Evolutionary conservation across 2,113 vertebrate genomes (phyloP).

Genomic region (Hyperoodon ampullatus): DNA sequence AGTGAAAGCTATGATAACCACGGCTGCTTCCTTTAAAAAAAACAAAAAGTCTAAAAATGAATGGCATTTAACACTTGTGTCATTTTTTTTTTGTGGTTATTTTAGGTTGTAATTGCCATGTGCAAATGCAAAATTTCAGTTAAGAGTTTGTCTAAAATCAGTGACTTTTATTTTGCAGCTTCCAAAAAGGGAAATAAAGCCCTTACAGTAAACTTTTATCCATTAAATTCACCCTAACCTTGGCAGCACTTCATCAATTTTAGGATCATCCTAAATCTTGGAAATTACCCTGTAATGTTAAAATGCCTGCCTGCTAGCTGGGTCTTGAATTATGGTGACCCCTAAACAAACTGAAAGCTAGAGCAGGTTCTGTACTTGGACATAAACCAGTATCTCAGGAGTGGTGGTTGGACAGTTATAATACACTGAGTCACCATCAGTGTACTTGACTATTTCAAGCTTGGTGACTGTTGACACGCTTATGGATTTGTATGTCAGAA

Average conservation of each 20-base stretch:
- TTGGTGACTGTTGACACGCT: not conserved
- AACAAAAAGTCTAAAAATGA: not conserved
- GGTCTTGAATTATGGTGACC: conserved; percentile 31
- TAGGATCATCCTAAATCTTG: conserved; percentile 49
- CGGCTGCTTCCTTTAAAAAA: not conserved
- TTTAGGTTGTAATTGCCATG: not conserved
- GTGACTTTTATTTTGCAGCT: not conserved
- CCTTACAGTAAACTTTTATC: not conserved
- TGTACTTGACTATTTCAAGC: conserved; percentile 38
- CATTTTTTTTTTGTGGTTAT: not conserved
- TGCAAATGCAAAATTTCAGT: not conserved
- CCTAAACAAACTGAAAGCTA: not conserved
- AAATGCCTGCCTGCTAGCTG: not conserved
- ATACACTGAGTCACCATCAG: not conserved
- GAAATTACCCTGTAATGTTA: conserved; percentile 21
- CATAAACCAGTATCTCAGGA: not conserved
- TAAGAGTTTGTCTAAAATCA: not conserved
- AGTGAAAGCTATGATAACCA: not conserved
- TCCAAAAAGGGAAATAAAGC: conserved; percentile 11
- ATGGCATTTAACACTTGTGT: not conserved
- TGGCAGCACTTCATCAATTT: conserved; percentile 46
- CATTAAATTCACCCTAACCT: conserved; percentile 9
- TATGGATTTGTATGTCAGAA: conserved; percentile 42
- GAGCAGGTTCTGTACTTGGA: not conserved
- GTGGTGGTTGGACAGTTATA: not conserved